phyloP scores from a whole-genome alignment of 2,113 vertebrate species.

The Archocentrus centrarchus region DNA sequence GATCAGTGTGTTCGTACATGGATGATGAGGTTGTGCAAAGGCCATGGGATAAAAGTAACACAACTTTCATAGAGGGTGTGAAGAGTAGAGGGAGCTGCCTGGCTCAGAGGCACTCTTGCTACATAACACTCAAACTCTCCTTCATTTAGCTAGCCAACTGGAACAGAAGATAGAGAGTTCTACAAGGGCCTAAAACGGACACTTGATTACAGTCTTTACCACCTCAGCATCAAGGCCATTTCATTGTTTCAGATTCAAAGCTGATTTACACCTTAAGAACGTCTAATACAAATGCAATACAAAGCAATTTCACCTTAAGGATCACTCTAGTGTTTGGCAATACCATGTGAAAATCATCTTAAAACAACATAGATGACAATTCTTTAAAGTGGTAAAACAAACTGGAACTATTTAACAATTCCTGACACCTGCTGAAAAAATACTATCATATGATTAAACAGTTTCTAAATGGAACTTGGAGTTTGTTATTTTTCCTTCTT shows the following conservation, averaged over 20 bases:
- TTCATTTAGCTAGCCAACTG: neutral
- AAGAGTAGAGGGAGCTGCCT: neutral
- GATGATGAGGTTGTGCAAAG: constrained; percentile 39
- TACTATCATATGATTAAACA: neutral
- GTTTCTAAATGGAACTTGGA: neutral
- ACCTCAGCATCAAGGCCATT: neutral
- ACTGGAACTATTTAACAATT: constrained; percentile 1
- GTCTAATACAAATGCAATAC: neutral
- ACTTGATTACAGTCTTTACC: neutral
- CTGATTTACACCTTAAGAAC: neutral
- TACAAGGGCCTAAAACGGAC: neutral
- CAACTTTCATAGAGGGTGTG: neutral
- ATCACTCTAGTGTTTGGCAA: neutral
- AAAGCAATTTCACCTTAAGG: constrained; percentile 9
- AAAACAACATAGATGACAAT: neutral
- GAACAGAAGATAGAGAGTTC: neutral
- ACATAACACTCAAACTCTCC: neutral
- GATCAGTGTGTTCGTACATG: neutral
- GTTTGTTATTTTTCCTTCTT: neutral
- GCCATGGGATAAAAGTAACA: constrained; percentile 54
- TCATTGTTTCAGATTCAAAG: constrained; percentile 5
- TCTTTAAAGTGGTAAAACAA: neutral
- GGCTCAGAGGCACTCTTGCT: constrained; percentile 4
- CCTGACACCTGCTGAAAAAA: neutral
- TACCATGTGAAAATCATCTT: neutral